Conservation (phyloP, 2,888 invertebrate genomes). For the Monopis laevigella region DNA sequence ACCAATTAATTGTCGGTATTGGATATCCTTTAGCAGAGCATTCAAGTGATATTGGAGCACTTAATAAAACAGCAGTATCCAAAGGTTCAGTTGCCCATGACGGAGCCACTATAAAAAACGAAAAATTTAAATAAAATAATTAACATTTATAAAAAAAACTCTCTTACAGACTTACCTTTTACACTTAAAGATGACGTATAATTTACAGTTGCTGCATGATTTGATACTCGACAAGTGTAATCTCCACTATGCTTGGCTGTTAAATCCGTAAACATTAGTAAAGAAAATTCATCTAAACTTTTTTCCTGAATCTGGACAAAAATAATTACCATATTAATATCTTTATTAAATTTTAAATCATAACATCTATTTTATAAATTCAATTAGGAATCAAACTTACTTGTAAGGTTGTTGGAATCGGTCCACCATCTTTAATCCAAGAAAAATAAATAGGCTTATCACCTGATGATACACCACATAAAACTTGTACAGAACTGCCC, state of each 20-base stretch:
- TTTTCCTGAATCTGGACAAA: constrained; percentile 69
- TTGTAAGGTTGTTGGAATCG: constrained; percentile 70
- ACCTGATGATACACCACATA: constrained; percentile 79
- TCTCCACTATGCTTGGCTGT: constrained; percentile 72
- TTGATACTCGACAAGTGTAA: constrained; percentile 76
- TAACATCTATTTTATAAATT: not conserved
- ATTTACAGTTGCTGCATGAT: constrained; percentile 73
- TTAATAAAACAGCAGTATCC: constrained; percentile 74
- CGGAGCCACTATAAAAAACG: constrained; percentile 70
- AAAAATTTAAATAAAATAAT: not conserved
- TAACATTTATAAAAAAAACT: not conserved
- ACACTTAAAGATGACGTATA: constrained; percentile 74
- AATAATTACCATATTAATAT: constrained; percentile 12
- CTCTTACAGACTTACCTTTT: constrained; percentile 57
- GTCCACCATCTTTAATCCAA: constrained; percentile 72
- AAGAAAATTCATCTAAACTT: constrained; percentile 74
- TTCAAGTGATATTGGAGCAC: constrained; percentile 72
- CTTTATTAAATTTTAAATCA: not conserved
- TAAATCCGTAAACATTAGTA: constrained; percentile 74
- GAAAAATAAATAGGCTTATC: constrained; percentile 75
- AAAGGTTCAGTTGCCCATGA: constrained; percentile 75
- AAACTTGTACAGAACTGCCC: constrained; percentile 82
- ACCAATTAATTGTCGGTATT: constrained; percentile 71
- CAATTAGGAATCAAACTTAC: constrained; percentile 30
- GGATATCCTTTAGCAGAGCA: constrained; percentile 82